Conservation (phyloP, 2,797 vertebrate genomes). For the Nyctibius grandis region DNA sequence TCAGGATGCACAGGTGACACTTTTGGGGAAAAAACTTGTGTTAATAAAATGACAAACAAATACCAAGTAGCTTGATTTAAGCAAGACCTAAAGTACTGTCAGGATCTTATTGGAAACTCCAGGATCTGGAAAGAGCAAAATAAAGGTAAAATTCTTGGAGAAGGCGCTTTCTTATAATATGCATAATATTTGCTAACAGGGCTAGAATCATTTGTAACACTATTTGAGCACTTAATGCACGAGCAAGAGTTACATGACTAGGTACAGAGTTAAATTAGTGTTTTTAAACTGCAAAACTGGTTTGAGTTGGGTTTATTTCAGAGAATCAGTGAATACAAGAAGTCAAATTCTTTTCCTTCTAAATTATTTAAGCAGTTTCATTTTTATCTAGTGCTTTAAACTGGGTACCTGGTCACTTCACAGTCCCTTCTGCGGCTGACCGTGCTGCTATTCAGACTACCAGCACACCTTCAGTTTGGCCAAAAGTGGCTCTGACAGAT, state of each 20-base stretch:
- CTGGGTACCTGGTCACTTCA: background rate
- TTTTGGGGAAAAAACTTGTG: background rate
- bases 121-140: background rate
- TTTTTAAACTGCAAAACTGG: background rate
- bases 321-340: background rate
- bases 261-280: background rate
- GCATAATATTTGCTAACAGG: background rate
- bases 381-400: background rate
- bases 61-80: background rate
- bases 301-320: background rate
- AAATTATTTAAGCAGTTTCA: background rate
- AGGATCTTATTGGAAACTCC: background rate
- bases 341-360: background rate
- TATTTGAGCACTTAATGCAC: background rate
- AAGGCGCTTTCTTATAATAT: background rate
- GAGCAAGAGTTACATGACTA: background rate
- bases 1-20: accelerated
- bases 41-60: background rate
- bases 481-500: background rate
- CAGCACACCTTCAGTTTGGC: background rate
- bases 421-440: background rate
- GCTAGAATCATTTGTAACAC: background rate
- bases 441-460: background rate
- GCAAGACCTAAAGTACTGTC: background rate
- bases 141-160: background rate